Evolutionary conservation across 2,113 vertebrate genomes (phyloP).

Genomic region (Pygoscelis adeliae): DNA sequence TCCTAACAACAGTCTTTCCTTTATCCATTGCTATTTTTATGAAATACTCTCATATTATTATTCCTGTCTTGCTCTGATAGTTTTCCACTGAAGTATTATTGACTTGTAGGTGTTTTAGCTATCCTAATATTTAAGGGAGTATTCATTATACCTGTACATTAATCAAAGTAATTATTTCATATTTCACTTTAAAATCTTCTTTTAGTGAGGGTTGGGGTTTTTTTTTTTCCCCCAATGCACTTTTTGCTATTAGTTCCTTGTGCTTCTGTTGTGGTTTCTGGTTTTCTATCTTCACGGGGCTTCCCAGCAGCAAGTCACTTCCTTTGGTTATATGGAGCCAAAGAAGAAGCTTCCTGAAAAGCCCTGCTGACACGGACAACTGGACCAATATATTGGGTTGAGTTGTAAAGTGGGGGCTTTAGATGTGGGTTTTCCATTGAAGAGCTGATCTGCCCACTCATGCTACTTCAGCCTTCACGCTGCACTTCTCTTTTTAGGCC

Average conservation of each 20-base stretch:
- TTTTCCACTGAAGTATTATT: background rate
- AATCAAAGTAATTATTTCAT: background rate
- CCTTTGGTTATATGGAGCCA: constrained; percentile 39
- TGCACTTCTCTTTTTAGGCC: background rate
- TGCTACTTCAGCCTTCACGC: background rate
- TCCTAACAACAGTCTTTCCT: background rate
- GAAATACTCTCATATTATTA: background rate
- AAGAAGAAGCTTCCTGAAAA: constrained; percentile 53
- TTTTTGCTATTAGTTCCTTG: constrained; percentile 49
- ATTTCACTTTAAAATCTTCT: background rate
- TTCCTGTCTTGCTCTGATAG: background rate
- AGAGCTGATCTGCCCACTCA: background rate
- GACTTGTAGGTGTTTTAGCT: background rate
- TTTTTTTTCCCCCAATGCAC: background rate
- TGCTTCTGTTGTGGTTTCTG: constrained; percentile 69
- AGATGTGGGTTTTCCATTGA: constrained; percentile 16
- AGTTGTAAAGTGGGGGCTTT: background rate
- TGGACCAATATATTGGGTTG: background rate
- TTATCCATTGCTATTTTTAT: background rate
- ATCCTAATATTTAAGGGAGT: background rate
- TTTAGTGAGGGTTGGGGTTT: background rate
- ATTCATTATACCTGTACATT: background rate
- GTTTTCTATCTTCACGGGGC: constrained; percentile 57
- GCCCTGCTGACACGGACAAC: background rate
- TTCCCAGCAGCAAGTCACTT: constrained; percentile 67